Evolutionary conservation across 2,888 invertebrate genomes (phyloP), one percentile per base, ranked within the genome.

Genomic region (Cryptus armator): DNA sequence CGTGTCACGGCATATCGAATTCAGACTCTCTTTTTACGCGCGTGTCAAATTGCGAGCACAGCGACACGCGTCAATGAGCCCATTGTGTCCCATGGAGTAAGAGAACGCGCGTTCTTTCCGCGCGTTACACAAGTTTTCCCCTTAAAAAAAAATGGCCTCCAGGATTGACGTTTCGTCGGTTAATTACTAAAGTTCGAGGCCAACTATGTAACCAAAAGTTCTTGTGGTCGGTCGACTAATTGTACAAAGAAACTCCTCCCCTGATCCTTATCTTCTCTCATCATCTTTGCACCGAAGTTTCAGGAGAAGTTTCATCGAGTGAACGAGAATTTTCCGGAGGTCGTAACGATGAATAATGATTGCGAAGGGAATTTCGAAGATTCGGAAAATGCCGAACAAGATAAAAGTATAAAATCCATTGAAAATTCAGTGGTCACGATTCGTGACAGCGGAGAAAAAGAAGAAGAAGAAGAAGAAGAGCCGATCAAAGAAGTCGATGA

Each of bases 101-200:
- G 37, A 37, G 37, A 37, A 37, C 37, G n/a, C n/a, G n/a, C n/a
- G 37, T 37, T 37, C 37, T 37, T 37, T 37, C 6, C 37, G 37
- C 37, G 37, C 37, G 9, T 37, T 37, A 37, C 37, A 37, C 37
- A 9, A 37, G 37, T 37, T 37, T 7, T 37, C 37, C 9, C 7
- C 2, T 37, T 37, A 7, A 12, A 3, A 3, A 56, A 56, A 56
- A 56, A 24, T 4, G 19, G 0, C 19, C 7, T 56, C 56, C 1
- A 19, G 4, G 24, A 56, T 53, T 16, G 12, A 56, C 19, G 4
- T 3, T 56, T 19, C 16, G 56, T 1, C 64, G 37, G 37, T 37
- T 48, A 75, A 75, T 83, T 74, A 53, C 70, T 3, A 66, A 71
- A 84, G 66, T 84, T 84, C 16, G 4, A 24, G 43, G 19, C 24